These are phyloP conservation scores for Dyspetes luteomarginatus DNA, from an alignment of 2,888 invertebrate genomes.

Conservation along the genomic window DNA sequence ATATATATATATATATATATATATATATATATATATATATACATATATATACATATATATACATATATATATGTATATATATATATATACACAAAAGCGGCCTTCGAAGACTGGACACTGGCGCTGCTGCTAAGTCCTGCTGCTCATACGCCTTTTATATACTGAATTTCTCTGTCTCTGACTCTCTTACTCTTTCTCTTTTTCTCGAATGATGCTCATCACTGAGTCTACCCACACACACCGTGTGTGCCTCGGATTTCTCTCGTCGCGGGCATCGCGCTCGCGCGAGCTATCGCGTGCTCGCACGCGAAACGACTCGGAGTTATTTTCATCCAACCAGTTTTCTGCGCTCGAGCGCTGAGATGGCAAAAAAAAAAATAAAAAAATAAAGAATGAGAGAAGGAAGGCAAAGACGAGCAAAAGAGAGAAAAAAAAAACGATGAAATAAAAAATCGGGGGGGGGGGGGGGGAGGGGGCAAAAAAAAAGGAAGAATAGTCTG, in stretches of 20 bases:
- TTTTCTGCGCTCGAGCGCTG: slow-evolving; percentile 55
- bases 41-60: background rate
- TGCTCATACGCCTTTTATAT: too few relatives aligned
- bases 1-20: background rate
- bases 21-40: too few relatives aligned
- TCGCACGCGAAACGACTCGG: slow-evolving; percentile 62
- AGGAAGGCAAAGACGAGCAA: slow-evolving; percentile 36
- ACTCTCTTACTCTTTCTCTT: slow-evolving; percentile 21
- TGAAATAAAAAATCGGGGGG: slow-evolving; percentile 13
- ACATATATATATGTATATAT: background rate
- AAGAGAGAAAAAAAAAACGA: slow-evolving; percentile 37
- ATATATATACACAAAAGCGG: slow-evolving; percentile 14
- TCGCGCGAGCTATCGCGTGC: slow-evolving; percentile 55
- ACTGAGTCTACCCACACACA: slow-evolving; percentile 67
- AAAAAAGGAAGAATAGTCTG: slow-evolving; percentile 61
- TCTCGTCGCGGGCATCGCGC: slow-evolving; percentile 48
- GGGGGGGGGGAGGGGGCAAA: too few relatives aligned
- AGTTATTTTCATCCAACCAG: slow-evolving; percentile 71
- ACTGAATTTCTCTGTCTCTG: too few relatives aligned
- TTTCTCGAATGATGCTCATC: slow-evolving; percentile 56
- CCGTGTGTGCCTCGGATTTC: slow-evolving; percentile 48
- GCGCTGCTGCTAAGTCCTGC: background rate
- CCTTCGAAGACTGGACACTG: background rate
- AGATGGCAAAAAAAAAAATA: slow-evolving; percentile 21
- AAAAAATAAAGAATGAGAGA: slow-evolving; percentile 6